Evolutionary conservation across 2,113 vertebrate species (phyloP).

Genomic region (Guaruba guarouba): DNA sequence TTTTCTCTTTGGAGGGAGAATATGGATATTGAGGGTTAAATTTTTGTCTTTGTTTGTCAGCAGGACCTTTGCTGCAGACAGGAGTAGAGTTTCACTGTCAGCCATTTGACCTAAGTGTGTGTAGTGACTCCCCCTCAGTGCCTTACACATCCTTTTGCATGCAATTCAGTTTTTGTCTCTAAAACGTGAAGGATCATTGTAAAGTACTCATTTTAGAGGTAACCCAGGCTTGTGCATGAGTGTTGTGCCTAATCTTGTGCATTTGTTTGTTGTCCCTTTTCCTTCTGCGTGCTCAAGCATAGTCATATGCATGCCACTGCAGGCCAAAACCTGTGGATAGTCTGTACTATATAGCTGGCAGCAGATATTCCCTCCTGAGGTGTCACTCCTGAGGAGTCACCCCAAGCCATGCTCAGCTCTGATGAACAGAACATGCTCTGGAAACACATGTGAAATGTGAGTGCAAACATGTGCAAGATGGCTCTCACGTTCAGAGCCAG

Average conservation of each 20-base stretch:
- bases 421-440: background rate
- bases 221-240: background rate
- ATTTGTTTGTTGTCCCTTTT: background rate
- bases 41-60: background rate
- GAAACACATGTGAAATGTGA: background rate
- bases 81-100: background rate
- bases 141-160: background rate
- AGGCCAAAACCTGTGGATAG: background rate
- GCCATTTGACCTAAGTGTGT: background rate
- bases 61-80: background rate
- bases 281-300: accelerated
- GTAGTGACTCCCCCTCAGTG: background rate
- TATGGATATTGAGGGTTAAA: background rate
- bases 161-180: background rate
- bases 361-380: background rate
- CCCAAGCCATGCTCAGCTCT: background rate
- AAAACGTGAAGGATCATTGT: background rate
- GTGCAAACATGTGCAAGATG: background rate
- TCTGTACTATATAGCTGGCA: background rate
- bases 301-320: accelerated
- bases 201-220: background rate
- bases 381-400: background rate
- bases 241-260: background rate
- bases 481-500: accelerated
- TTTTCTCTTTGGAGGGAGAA: background rate